phyloP scores from a whole-genome alignment of 2,797 vertebrate species.

The Pseudomugil gertrudae region DNA sequence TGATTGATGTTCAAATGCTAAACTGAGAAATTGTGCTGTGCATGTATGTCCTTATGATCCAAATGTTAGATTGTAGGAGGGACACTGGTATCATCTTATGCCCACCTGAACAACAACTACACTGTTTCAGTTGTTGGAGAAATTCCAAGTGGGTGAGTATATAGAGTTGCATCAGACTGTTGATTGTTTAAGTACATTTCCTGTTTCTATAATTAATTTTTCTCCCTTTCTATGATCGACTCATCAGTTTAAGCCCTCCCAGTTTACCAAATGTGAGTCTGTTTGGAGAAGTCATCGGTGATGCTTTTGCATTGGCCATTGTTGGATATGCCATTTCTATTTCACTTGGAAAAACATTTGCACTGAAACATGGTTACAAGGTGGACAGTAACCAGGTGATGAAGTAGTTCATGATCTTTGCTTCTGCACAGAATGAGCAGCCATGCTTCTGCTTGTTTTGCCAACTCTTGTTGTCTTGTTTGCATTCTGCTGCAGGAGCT shows the following conservation, averaged over 20 bases:
- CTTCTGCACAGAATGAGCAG: background rate
- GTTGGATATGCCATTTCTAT: slow-evolving; percentile 95
- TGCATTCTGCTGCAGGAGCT: slow-evolving; percentile 85
- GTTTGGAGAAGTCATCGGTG: slow-evolving; percentile 85
- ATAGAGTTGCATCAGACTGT: background rate
- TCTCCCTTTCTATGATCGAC: background rate
- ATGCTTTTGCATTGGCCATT: slow-evolving; percentile 93
- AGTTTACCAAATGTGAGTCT: slow-evolving; percentile 75
- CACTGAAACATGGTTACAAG: slow-evolving; percentile 94
- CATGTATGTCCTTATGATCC: slow-evolving; percentile 14
- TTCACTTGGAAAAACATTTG: slow-evolving; percentile 97
- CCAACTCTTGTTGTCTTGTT: slow-evolving; percentile 10
- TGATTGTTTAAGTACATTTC: slow-evolving; percentile 14
- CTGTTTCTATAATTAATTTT: background rate
- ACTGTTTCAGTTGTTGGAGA: slow-evolving; percentile 87
- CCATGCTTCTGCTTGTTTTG: background rate
- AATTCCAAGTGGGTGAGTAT: slow-evolving; percentile 91
- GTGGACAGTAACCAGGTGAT: slow-evolving; percentile 95
- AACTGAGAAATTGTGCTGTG: slow-evolving; percentile 12
- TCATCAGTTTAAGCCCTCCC: slow-evolving; percentile 86
- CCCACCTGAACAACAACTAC: slow-evolving; percentile 79
- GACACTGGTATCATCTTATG: slow-evolving; percentile 87
- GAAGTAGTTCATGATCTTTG: background rate
- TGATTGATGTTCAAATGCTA: slow-evolving; percentile 29
- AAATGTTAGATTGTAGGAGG: slow-evolving; percentile 87